phyloP scores from a whole-genome alignment of 2,888 invertebrate genomes.

The Malthinus flaveolus region DNA sequence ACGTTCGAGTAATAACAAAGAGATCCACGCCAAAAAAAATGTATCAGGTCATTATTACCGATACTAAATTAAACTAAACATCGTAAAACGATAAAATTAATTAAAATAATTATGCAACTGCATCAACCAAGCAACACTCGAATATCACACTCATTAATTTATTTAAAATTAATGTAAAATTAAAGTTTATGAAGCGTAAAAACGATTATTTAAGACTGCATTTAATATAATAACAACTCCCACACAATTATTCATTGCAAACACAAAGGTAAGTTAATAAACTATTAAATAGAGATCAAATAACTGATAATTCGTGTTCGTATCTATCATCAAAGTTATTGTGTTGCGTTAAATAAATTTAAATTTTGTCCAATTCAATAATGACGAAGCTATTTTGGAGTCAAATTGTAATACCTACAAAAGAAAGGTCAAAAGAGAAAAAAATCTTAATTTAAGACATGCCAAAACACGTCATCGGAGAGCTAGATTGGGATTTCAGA shows the following conservation, averaged over 20 bases:
- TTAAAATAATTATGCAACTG: constrained; percentile 1
- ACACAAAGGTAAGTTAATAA: constrained; percentile 36
- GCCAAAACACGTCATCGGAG: too few species aligned
- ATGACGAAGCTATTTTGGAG: constrained; percentile 26
- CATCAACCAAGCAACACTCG: too few species aligned
- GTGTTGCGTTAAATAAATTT: constrained; percentile 37
- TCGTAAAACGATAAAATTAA: background rate
- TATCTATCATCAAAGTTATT: constrained; percentile 47
- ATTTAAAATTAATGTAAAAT: background rate
- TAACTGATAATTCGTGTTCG: constrained; percentile 42
- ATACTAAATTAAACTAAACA: background rate
- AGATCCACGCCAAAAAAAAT: background rate
- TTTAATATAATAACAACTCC: constrained; percentile 15
- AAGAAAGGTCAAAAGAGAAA: constrained; percentile 1
- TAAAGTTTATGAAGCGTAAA: constrained; percentile 12
- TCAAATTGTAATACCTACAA: background rate
- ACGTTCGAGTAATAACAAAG: background rate
- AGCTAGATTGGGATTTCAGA: too few species aligned
- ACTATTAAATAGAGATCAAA: constrained; percentile 43
- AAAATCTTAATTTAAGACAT: background rate
- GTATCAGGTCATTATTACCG: background rate
- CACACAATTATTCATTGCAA: constrained; percentile 13
- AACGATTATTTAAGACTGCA: constrained; percentile 7
- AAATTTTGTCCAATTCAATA: constrained; percentile 24
- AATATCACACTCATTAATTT: too few species aligned